Base-by-base conservation (phyloP, 2,888 invertebrate species). In the Pristionchus japonicus region DNA sequence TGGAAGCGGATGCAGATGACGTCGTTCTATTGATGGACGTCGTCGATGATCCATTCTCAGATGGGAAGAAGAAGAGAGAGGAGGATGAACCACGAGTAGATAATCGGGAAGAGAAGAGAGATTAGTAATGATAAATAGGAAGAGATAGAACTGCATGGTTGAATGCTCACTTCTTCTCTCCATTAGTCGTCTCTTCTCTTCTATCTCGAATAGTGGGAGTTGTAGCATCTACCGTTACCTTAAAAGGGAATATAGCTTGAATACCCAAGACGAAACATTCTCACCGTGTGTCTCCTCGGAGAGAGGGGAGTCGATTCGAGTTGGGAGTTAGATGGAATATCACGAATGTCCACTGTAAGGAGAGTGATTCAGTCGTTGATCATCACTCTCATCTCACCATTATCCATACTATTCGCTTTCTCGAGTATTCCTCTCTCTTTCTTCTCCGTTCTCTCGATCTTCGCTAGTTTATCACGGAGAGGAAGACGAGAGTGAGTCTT, bases 391-490 rank as follows among this genome's bases (percentile, higher is more conserved):
- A 23, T 11, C 83, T 83, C 61, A 84, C 84, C 84, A 40, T 61
- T 43, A 57, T 84, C 84, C 37, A 84, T 40, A 61, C 40, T 40
- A 27, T 20, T 43, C 17, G 84, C 84, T 37, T 84, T 84, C n/a
- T 61, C 84, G 11, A 84, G 52, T 17, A 37, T 20, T 23, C 61
- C 84, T 37, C 37, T 37, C 49, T 57, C 89, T 57, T 47, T 84
- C 77, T 34, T 80, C 84, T 88, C 77, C 31, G n/a, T 64, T 34
- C 85, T 82, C 67, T 90, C 90, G 31, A 92, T 88, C 80, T 83
- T 88, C 27, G 89, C 88, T 17, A 91, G 82, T 85, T 91, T 92
- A 17, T 91, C 91, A 11, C 89, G 86, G 82, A 89, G 85, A 17
- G 89, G 88, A 31, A 92, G 47, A 17, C 88, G 89, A 9, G 90